Conservation (phyloP, 1,140 invertebrate species). For the Brachionus rotundiformis region DNA sequence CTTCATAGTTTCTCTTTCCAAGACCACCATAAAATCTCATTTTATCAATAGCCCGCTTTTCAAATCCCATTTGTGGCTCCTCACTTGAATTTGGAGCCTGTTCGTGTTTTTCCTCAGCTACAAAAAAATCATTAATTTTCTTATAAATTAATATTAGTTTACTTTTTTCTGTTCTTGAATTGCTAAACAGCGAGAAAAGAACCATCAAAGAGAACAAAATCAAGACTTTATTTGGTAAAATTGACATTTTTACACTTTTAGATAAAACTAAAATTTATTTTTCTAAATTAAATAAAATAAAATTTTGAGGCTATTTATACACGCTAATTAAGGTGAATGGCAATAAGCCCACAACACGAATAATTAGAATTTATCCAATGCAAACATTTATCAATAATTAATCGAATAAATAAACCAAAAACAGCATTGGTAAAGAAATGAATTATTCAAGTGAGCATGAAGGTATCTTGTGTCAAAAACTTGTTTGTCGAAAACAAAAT, state of each 20-base stretch:
- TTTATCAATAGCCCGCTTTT: conserved; percentile 39
- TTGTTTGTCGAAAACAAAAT: conserved; percentile 9
- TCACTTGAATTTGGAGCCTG: neutral
- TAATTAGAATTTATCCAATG: conserved; percentile 9
- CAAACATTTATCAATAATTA: conserved; percentile 6
- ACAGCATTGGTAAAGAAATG: neutral
- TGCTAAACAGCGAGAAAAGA: neutral
- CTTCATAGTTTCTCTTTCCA: neutral
- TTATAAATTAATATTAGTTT: neutral
- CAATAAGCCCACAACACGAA: neutral
- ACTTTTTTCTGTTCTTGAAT: neutral
- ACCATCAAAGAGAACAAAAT: neutral
- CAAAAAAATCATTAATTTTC: neutral
- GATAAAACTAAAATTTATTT: neutral
- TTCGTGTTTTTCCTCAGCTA: neutral
- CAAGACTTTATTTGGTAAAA: conserved; percentile 1
- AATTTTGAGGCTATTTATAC: neutral
- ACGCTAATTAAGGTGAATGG: neutral
- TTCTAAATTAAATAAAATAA: neutral
- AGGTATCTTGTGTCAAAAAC: conserved; percentile 12
- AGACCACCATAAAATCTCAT: conserved; percentile 49
- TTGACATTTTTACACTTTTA: neutral
- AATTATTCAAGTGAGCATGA: neutral
- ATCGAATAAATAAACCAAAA: neutral
- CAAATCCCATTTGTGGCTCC: neutral